Evolutionary conservation across 2,888 invertebrate genomes (phyloP), one percentile per base, ranked within the genome.

Genomic region (Pollenia angustigena): DNA sequence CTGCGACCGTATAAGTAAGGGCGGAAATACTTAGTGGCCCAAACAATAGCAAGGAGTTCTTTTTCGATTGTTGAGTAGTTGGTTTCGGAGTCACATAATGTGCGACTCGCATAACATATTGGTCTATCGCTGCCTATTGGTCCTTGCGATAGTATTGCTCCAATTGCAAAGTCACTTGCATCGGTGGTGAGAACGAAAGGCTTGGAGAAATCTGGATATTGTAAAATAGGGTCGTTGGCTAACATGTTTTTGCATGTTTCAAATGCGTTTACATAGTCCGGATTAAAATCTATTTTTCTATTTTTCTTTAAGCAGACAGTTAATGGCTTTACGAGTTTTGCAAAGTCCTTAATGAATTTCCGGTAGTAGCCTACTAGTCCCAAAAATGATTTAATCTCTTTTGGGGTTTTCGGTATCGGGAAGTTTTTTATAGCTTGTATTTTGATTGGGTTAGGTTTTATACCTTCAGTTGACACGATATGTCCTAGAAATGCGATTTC

Each of bases 21-120:
- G 4, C 75, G 16, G 4, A 83, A 16, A 1, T 79, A 74, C 48
- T 82, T 69, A 16, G 79, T 71, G 12, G 54, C 32, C 85, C 81
- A 85, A n/a, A 85, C 50, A 14, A 83, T 81, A 1, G 79, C 68
- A 6, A 85, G 44, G 69, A 85, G 74, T 60, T 87, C 81, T 50
- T 87, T 87, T 60, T 86, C 82, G 14, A 56, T 83, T 18, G 18
- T 18, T 18, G 18, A 18, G 18, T 18, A 18, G 18, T 18, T 18
- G 18, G 1, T 18, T 18, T 18, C 18, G 18, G 18, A 18, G 18
- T 18, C 18, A 18, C 18, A 18, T 18, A 18, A 18, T 18, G 18
- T 18, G 18, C 18, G 18, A 18, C 18, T 18, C 18, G 18, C 18
- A 18, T 18, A 18, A 18, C 18, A 18, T 18, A 18, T 18, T 18